These are phyloP conservation scores for Lutraria lutraria DNA, from an alignment of 2,888 invertebrate genomes.

Conservation along the genomic window DNA sequence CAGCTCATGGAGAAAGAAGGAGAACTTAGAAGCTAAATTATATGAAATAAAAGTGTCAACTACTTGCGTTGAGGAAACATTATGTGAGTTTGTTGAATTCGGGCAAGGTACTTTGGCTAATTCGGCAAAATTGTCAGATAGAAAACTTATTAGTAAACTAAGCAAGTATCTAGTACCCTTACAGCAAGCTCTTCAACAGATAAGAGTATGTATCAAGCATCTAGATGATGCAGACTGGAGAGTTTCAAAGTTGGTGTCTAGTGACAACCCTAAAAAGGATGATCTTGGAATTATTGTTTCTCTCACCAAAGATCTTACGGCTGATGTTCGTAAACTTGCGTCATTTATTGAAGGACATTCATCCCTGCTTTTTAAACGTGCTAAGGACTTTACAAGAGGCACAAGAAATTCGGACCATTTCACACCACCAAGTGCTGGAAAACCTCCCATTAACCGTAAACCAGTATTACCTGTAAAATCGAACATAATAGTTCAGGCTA, in stretches of 20 bases:
- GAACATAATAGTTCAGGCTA: conserved; percentile 89
- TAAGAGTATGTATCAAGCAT: conserved; percentile 76
- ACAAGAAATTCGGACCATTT: conserved; percentile 61
- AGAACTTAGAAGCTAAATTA: conserved; percentile 92
- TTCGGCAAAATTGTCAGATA: conserved; percentile 89
- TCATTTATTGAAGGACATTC: conserved; percentile 92
- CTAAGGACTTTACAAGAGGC: conserved; percentile 71
- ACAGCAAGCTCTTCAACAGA: conserved; percentile 78
- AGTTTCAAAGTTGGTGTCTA: conserved; percentile 74
- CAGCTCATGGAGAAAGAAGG: conserved; percentile 93
- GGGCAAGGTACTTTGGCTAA: conserved; percentile 95
- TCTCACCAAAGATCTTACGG: conserved; percentile 94
- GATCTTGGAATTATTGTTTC: conserved; percentile 95
- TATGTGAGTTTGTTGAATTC: conserved; percentile 95
- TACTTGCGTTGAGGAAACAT: conserved; percentile 91
- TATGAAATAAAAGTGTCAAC: conserved; percentile 95
- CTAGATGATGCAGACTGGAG: conserved; percentile 83
- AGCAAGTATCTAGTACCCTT: conserved; percentile 81
- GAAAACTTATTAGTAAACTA: conserved; percentile 82
- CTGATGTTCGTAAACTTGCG: conserved; percentile 95
- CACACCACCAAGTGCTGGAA: conserved; percentile 54
- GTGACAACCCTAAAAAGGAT: conserved; percentile 89
- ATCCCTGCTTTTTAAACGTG: conserved; percentile 81
- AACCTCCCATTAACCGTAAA: conserved; percentile 77
- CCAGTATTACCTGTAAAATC: conserved; percentile 70